Evolutionary conservation across 2,888 invertebrate genomes (phyloP).

Genomic region (Labia minor): DNA sequence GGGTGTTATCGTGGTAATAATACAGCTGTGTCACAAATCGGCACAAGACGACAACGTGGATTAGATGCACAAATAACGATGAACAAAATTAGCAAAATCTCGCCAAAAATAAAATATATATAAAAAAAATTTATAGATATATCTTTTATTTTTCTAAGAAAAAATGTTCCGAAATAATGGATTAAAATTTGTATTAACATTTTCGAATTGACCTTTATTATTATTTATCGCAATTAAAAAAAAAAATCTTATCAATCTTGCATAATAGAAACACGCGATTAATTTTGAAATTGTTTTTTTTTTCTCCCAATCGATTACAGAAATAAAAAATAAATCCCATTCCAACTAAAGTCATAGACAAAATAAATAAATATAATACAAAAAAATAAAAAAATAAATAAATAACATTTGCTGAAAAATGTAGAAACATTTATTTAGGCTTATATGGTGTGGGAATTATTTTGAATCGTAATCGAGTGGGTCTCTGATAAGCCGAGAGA

Average conservation of each 20-base stretch:
- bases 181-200: background rate
- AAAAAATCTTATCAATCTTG: background rate
- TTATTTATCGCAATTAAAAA: background rate
- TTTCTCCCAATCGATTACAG: background rate
- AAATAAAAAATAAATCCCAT: background rate
- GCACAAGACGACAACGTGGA: conserved; percentile 1
- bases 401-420: background rate
- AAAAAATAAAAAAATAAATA: too few species aligned
- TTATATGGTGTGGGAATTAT: conserved; percentile 4
- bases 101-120: background rate
- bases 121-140: too few species aligned
- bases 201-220: background rate
- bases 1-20: conserved; percentile 4
- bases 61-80: background rate
- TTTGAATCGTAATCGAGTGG: background rate
- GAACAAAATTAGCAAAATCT: background rate
- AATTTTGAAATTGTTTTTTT: background rate
- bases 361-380: too few species aligned
- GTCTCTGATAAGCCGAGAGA: background rate
- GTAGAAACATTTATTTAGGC: background rate
- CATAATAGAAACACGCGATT: background rate
- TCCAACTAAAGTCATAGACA: background rate
- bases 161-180: background rate
- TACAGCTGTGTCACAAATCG: background rate
- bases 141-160: too few species aligned